phyloP scores from a whole-genome alignment of 2,113 vertebrate species.

The Ictalurus punctatus region DNA sequence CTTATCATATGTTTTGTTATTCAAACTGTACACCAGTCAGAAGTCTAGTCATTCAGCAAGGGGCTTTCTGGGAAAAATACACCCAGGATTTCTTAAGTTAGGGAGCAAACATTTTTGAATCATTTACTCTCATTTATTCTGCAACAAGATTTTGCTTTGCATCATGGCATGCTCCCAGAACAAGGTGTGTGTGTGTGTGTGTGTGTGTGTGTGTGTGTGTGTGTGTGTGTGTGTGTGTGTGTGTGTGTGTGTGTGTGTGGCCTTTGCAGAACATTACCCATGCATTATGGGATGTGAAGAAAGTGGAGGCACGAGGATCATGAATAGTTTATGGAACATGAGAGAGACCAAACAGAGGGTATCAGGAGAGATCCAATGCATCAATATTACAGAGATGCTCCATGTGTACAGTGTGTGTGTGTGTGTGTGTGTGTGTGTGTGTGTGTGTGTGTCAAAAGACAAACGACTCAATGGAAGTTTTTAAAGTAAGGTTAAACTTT shows the following conservation, averaged over 20 bases:
- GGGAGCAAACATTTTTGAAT: neutral
- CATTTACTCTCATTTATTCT: neutral
- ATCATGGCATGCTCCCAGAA: neutral
- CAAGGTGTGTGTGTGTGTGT: neutral
- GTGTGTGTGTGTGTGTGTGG: conserved; percentile 35
- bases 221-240: conserved; percentile 45
- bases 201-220: conserved; percentile 25
- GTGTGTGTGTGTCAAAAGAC: neutral
- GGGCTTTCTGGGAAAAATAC: neutral
- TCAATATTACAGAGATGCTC: conserved; percentile 71
- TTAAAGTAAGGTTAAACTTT: conserved; percentile 33
- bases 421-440: conserved; percentile 39
- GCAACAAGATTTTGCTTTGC: neutral
- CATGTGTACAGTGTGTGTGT: conserved; percentile 47
- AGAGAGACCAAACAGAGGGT: conserved; percentile 71
- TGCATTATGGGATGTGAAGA: conserved; percentile 70
- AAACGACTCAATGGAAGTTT: conserved; percentile 7
- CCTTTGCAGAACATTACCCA: conserved; percentile 68
- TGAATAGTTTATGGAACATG: conserved; percentile 73
- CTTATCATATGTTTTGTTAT: neutral
- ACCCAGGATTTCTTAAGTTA: neutral
- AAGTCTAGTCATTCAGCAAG: neutral
- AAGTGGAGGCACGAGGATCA: conserved; percentile 55
- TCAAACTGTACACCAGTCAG: neutral
- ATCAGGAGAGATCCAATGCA: conserved; percentile 67